Conservation (phyloP, 2,797 vertebrate species). For the Echeneis naucrates region DNA sequence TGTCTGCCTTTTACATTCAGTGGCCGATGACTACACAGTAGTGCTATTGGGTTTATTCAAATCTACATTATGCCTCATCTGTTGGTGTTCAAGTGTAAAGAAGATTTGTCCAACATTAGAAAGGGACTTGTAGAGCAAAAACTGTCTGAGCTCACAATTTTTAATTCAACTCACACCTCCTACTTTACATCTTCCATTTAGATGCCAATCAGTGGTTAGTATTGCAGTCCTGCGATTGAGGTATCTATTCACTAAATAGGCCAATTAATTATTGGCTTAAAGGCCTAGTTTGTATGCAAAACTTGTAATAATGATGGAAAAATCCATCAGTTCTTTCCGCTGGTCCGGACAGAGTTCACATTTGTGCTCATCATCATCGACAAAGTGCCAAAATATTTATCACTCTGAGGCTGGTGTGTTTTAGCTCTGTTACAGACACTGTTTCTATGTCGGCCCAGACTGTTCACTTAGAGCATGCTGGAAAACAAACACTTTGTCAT, state of each 20-base stretch:
- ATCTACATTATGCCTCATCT: too few species aligned
- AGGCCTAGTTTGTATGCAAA: too few species aligned
- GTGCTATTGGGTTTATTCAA: too few species aligned
- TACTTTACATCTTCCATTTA: neutral
- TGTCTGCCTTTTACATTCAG: neutral
- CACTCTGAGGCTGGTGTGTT: conserved; percentile 45
- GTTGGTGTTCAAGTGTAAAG: too few species aligned
- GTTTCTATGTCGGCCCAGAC: conserved; percentile 43
- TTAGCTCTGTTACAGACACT: conserved; percentile 45
- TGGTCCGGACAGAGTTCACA: conserved; percentile 29
- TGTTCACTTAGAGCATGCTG: conserved; percentile 25
- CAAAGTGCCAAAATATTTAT: conserved; percentile 47
- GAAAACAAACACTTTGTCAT: conserved; percentile 65
- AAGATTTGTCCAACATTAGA: too few species aligned
- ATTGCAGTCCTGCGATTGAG: neutral
- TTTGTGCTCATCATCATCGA: conserved; percentile 39
- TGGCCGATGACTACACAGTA: too few species aligned
- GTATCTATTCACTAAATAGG: neutral
- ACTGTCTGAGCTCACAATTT: neutral
- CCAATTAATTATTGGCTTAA: neutral
- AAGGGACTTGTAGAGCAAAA: too few species aligned
- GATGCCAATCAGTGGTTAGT: neutral
- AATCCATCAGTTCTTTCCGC: conserved; percentile 16
- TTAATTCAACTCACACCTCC: too few species aligned
- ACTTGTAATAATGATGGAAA: too few species aligned